Evolutionary conservation across 2,797 vertebrate genomes (phyloP).

Genomic region (Emys orbicularis): DNA sequence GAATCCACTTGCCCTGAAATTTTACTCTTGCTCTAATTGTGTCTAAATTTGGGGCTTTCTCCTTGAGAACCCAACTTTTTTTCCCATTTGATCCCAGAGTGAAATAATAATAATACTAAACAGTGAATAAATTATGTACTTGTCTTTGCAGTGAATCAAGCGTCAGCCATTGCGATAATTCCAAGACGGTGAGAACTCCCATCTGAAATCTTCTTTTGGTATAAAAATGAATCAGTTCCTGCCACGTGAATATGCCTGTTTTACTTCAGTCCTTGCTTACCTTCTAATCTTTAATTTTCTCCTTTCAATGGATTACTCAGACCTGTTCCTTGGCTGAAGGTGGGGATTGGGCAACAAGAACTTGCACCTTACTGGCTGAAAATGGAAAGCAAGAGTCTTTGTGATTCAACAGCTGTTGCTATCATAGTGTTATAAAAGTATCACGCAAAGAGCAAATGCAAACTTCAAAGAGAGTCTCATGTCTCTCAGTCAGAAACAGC

Average conservation of each 20-base stretch:
- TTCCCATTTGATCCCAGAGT: neutral
- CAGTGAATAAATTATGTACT: conserved; percentile 44
- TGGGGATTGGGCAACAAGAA: neutral
- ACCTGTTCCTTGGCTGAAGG: conserved; percentile 22
- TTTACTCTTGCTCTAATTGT: neutral
- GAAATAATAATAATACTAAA: conserved; percentile 52
- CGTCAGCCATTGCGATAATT: neutral
- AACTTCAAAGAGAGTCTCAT: neutral
- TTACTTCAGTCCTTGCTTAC: conserved; percentile 55
- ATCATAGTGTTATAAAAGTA: neutral
- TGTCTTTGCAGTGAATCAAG: conserved; percentile 43
- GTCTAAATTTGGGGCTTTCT: neutral
- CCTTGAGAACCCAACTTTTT: neutral
- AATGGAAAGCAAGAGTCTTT: neutral
- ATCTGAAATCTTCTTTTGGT: conserved; percentile 51
- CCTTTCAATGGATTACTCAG: conserved; percentile 6
- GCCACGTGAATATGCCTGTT: conserved; percentile 58
- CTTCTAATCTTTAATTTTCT: conserved; percentile 33
- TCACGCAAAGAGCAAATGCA: neutral
- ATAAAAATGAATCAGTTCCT: conserved; percentile 40
- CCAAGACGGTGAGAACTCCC: conserved; percentile 34
- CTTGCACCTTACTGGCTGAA: conserved; percentile 11
- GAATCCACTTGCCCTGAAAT: conserved; percentile 28
- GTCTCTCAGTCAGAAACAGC: neutral
- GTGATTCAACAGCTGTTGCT: neutral